These are phyloP conservation scores for Chaenodraco wilsoni DNA, from an alignment of 2,797 vertebrate species.

Conservation along the genomic window DNA sequence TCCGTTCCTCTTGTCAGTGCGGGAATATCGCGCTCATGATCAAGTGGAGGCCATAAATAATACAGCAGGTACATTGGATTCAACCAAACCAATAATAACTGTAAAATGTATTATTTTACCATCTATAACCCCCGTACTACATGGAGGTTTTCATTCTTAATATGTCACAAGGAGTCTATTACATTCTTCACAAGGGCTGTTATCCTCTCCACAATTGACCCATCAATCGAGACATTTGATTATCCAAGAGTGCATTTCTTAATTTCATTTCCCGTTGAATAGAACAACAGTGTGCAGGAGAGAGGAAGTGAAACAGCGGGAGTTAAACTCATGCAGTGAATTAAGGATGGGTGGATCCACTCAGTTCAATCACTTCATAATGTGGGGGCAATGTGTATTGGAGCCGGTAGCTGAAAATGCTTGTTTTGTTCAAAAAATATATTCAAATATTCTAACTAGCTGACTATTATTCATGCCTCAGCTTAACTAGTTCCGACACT, in stretches of 20 bases:
- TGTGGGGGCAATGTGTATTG: conserved; percentile 43
- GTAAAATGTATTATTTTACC: conserved; percentile 33
- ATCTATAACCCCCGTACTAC: conserved; percentile 39
- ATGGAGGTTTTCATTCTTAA: conserved; percentile 30
- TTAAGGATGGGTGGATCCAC: conserved; percentile 81
- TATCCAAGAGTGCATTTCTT: conserved; percentile 70
- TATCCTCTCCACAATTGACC: conserved; percentile 55
- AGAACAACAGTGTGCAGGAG: conserved; percentile 62
- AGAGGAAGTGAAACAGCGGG: conserved; percentile 71
- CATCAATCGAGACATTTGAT: conserved; percentile 71
- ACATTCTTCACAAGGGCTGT: conserved; percentile 46
- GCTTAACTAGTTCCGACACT: conserved; percentile 71
- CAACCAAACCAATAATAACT: conserved; percentile 26
- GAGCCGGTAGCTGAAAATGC: conserved; percentile 44
- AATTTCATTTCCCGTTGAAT: conserved; percentile 78
- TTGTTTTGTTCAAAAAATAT: conserved; percentile 47
- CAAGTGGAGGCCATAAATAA: conserved; percentile 50
- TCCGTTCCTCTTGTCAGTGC: conserved; percentile 61
- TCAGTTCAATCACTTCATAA: conserved; percentile 64
- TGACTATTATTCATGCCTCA: conserved; percentile 61
- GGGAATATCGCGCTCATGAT: conserved; percentile 53
- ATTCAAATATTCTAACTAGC: conserved; percentile 66
- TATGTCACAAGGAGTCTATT: conserved; percentile 26
- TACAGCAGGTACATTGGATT: conserved; percentile 62
- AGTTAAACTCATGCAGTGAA: conserved; percentile 71